Evolutionary conservation across 1,140 invertebrate genomes (phyloP), one percentile per base, ranked within the genome.

Genomic region (Rhopalosiphum padi): DNA sequence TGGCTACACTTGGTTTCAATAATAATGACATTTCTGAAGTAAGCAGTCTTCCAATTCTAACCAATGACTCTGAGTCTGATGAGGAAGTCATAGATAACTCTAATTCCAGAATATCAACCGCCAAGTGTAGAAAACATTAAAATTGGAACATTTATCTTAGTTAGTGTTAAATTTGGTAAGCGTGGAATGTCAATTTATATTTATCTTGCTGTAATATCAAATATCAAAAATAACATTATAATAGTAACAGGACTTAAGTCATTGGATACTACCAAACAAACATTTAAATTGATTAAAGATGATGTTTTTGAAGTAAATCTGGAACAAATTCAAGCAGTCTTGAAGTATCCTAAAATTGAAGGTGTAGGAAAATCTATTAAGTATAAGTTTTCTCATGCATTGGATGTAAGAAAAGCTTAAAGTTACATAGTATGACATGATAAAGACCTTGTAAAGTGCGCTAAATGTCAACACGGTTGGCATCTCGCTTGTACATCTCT

Each of bases 61-160:
- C 83, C 23, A 43, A 86, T 86, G 41, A 86, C 25, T 86, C 41
- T 86, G 83, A 86, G 23, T 86, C 83, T 8, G 41, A 86, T 9
- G 41, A 86, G 9, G 83, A 86, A 86, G n/a, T 77, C 5, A 46
- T 46, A 86, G 41, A 53, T 89, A 48, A 89, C 18, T 89, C n/a
- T 37, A 89, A 37, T n/a, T 23, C 87, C 87, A 55, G 87, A 89
- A 37, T 89, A 89, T 55, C 51, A 89, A 18, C 48, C 35, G 18
- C 87, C n/a, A 89, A 89, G 51, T 55, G 7, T 55, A 23, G n/a
- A 55, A 37, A 89, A 37, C 35, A 55, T 89, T 37, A 41, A 89
- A 89, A 89, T 55, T 89, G 87, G 48, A 6, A 89, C 46, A n/a
- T 89, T 89, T 89, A 53, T 89, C 9, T 89, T 89, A 89, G 87